These are phyloP conservation scores for Poeciliopsis retropinna DNA, from an alignment of 2,113 vertebrate genomes.

Conservation along the genomic window DNA sequence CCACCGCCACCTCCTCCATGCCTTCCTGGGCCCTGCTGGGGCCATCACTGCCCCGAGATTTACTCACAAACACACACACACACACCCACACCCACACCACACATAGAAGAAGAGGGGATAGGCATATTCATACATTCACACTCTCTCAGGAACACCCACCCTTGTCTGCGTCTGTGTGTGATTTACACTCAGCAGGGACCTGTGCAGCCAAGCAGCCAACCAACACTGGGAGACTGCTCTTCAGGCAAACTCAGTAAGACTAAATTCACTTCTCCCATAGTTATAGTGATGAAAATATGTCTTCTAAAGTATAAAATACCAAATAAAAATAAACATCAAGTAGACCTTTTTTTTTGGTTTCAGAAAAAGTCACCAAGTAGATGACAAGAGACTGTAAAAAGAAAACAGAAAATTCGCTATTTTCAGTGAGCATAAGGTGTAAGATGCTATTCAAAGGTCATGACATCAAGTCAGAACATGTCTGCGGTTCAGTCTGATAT, in stretches of 20 bases:
- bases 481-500: too few relatives aligned
- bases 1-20: slow-evolving; percentile 40
- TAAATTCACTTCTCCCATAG: slow-evolving; percentile 31
- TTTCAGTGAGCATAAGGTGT: too few relatives aligned
- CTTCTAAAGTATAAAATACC: slow-evolving; percentile 8
- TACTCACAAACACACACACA: neutral
- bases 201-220: slow-evolving; percentile 25
- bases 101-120: neutral
- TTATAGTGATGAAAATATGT: slow-evolving; percentile 50
- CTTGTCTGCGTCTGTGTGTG: slow-evolving; percentile 22
- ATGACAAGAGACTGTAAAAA: neutral
- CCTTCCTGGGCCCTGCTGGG: slow-evolving; percentile 28
- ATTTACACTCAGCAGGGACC: slow-evolving; percentile 53
- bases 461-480: too few relatives aligned
- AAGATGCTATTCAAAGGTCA: too few relatives aligned
- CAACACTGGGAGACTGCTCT: slow-evolving; percentile 25
- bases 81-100: neutral
- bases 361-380: neutral
- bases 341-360: neutral
- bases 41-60: slow-evolving; percentile 30
- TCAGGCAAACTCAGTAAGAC: slow-evolving; percentile 44
- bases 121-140: slow-evolving; percentile 18
- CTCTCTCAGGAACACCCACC: slow-evolving; percentile 23
- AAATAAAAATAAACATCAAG: neutral
- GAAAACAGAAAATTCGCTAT: too few relatives aligned